These are phyloP conservation scores for Drosophila rellima DNA, from an alignment of 2,888 invertebrate genomes.

Conservation along the genomic window DNA sequence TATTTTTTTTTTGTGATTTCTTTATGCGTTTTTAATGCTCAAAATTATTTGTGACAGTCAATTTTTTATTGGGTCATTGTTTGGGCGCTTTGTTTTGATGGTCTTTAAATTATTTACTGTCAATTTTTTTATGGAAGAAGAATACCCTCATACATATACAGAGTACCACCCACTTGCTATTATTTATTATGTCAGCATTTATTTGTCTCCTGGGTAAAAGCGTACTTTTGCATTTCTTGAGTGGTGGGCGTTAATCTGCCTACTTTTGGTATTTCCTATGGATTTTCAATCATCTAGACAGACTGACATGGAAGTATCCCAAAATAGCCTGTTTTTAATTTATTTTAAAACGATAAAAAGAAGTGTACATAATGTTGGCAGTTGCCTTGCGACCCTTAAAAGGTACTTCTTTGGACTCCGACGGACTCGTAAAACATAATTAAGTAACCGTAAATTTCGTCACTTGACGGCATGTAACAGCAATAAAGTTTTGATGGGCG, in stretches of 20 bases:
- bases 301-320: conserved; percentile 10
- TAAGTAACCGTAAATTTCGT: conserved; percentile 63
- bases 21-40: conserved; percentile 48
- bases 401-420: neutral
- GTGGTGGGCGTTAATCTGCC: conserved; percentile 9
- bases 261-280: conserved; percentile 3
- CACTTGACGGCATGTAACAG: conserved; percentile 49
- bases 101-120: conserved; percentile 51
- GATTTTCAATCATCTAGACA: conserved; percentile 5
- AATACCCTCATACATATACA: neutral
- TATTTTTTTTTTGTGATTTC: conserved; percentile 13
- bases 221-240: conserved; percentile 4
- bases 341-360: conserved; percentile 1
- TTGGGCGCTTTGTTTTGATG: conserved; percentile 32
- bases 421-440: conserved; percentile 60
- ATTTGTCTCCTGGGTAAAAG: conserved; percentile 13
- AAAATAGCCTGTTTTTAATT: conserved; percentile 8
- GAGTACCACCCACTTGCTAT: conserved; percentile 31
- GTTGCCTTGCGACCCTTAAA: conserved; percentile 3
- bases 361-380: neutral
- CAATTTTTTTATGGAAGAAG: conserved; percentile 5
- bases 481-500: conserved; percentile 42
- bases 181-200: conserved; percentile 26
- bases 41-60: conserved; percentile 40
- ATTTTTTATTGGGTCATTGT: conserved; percentile 49